phyloP scores from a whole-genome alignment of 2,113 vertebrate genomes.

The Pan troglodytes region NHGRI_mPanTro3-v2.1_pri NC_072402.2:170841001-170841500 shows the following conservation, averaged over 20 bases:
- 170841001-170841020: neutral
- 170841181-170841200: neutral
- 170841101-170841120: neutral
- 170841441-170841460: neutral
- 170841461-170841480: neutral
- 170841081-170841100: neutral
- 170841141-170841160: too few relatives aligned
- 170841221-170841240: neutral
- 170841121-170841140: too few relatives aligned
- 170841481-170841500: neutral
- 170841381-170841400: neutral
- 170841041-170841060: neutral
- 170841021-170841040: neutral
- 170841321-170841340: neutral
- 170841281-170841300: neutral
- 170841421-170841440: neutral
- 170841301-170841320: neutral
- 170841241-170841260: neutral
- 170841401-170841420: rapidly evolving
- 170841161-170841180: neutral
- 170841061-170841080: neutral
- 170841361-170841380: neutral
- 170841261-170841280: neutral
- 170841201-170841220: neutral
- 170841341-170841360: neutral